Conservation (phyloP, 2,113 vertebrate species). For the Melanotaenia duboulayi region DNA sequence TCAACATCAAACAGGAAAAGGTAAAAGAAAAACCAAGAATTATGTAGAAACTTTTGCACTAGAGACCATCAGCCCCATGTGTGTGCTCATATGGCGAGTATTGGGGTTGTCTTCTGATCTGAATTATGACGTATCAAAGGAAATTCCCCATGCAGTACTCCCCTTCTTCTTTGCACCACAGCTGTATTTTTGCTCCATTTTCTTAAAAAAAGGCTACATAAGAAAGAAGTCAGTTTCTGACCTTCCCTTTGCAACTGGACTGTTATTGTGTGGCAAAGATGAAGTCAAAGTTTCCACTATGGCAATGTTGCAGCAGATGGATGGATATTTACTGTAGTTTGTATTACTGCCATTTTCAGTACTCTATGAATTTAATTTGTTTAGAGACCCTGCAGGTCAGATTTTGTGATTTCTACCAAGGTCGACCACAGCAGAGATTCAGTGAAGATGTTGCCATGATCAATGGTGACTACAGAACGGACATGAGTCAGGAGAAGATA, state of each 20-base stretch:
- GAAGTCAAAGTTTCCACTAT: too few species aligned
- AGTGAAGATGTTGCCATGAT: conserved; percentile 32
- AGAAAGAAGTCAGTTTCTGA: too few species aligned
- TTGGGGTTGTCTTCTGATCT: background rate
- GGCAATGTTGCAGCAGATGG: too few species aligned
- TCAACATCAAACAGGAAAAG: background rate
- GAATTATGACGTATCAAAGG: conserved; percentile 36
- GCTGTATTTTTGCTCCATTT: background rate
- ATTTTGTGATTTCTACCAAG: conserved; percentile 4
- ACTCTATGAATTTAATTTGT: background rate
- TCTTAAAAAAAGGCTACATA: too few species aligned
- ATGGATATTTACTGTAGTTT: background rate
- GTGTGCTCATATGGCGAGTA: background rate
- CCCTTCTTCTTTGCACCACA: background rate
- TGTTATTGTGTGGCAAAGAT: too few species aligned
- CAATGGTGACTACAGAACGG: background rate
- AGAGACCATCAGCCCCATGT: background rate
- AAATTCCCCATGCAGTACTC: background rate
- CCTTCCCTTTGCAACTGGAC: too few species aligned
- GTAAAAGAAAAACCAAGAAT: background rate
- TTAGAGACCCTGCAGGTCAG: background rate
- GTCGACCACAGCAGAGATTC: conserved; percentile 28
- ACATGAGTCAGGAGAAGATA: background rate
- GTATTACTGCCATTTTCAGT: background rate
- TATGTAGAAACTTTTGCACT: background rate